Evolutionary conservation across 1,140 invertebrate genomes (phyloP).

Genomic region (Chionoecetes opilio): DNA sequence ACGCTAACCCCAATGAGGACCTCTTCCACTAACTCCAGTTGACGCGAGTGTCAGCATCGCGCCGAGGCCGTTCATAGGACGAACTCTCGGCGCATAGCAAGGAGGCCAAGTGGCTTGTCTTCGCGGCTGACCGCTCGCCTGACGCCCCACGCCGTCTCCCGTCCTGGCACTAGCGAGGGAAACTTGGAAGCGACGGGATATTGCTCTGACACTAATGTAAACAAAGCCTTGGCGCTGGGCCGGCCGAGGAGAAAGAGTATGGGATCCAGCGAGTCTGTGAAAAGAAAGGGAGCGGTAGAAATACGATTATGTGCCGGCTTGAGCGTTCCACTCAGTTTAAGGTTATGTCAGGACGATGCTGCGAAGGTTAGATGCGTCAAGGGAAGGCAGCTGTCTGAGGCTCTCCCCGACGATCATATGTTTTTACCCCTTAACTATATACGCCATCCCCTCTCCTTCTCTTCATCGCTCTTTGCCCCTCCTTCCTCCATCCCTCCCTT

Average conservation of each 20-base stretch:
- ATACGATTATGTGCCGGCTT: conserved; percentile 19
- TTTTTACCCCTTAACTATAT: neutral
- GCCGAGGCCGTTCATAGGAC: conserved; percentile 14
- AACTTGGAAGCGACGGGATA: neutral
- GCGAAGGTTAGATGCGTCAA: neutral
- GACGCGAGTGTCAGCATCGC: neutral
- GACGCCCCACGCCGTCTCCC: neutral
- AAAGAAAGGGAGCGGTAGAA: neutral
- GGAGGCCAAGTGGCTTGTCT: conserved; percentile 28
- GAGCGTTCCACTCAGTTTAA: conserved; percentile 19
- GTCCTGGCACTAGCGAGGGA: neutral
- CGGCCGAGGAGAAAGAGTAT: neutral
- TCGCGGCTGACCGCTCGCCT: conserved; percentile 20
- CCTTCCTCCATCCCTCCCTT: neutral
- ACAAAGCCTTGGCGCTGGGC: conserved; percentile 18
- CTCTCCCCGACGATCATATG: neutral
- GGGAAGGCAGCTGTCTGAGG: neutral
- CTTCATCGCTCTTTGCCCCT: neutral
- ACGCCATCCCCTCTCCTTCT: neutral
- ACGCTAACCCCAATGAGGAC: neutral
- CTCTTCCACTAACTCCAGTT: neutral
- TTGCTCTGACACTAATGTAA: conserved; percentile 42
- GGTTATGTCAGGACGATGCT: conserved; percentile 3
- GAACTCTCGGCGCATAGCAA: neutral
- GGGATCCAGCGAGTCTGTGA: neutral